phyloP scores from a whole-genome alignment of 2,888 invertebrate species.

The Anthophora plumipes region DNA sequence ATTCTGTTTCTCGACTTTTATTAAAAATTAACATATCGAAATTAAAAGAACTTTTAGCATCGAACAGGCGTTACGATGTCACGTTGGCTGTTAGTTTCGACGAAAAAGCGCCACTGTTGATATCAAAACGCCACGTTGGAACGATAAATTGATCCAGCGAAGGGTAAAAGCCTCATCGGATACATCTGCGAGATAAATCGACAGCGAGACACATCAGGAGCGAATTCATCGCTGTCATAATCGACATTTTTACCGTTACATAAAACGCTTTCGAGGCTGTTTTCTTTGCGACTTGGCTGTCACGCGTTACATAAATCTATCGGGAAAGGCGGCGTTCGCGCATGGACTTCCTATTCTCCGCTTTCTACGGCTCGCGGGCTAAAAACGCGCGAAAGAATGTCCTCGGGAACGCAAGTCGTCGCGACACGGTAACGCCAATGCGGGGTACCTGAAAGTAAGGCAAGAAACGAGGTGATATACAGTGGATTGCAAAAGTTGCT shows the following conservation, averaged over 20 bases:
- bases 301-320: conserved; percentile 47
- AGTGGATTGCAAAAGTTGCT: background rate
- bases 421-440: conserved; percentile 12
- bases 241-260: conserved; percentile 46
- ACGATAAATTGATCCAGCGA: conserved; percentile 2
- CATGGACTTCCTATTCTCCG: conserved; percentile 34
- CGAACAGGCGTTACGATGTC: background rate
- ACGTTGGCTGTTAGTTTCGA: background rate
- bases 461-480: conserved; percentile 11
- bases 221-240: conserved; percentile 19
- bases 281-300: conserved; percentile 16
- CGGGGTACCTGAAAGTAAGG: background rate
- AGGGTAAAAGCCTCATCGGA: background rate
- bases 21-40: too few species aligned
- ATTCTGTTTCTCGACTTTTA: too few species aligned
- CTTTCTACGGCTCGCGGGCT: conserved; percentile 32
- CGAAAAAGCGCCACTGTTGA: background rate
- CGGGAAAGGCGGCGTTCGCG: conserved; percentile 13
- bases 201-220: background rate
- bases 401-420: conserved; percentile 13
- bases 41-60: too few species aligned
- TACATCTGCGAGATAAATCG: conserved; percentile 7
- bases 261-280: conserved; percentile 27
- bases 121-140: background rate
- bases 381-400: conserved; percentile 48